These are phyloP conservation scores for Wasmannia auropunctata DNA, from an alignment of 1,140 invertebrate genomes.

Conservation along the genomic window DNA sequence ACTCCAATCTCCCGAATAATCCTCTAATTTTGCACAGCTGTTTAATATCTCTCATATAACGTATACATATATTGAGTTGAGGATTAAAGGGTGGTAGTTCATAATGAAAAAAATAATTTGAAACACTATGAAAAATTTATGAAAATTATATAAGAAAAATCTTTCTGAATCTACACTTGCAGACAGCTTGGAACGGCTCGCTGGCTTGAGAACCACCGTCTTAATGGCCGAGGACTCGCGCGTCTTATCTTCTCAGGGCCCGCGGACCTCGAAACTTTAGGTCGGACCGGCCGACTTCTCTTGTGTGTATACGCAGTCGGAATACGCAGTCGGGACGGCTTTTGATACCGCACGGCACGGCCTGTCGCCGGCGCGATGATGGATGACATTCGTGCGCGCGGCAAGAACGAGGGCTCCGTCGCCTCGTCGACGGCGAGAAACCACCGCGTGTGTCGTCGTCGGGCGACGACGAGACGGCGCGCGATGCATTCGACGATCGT, in stretches of 20 bases:
- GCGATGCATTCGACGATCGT: constrained; percentile 49
- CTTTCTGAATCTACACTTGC: not conserved
- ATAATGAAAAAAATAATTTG: not conserved
- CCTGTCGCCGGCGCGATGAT: constrained; percentile 58
- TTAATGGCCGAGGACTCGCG: not conserved
- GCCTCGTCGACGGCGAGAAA: constrained; percentile 33
- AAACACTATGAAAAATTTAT: not conserved
- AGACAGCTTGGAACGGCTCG: too few species aligned
- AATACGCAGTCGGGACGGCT: constrained; percentile 19
- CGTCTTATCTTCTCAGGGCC: constrained; percentile 11
- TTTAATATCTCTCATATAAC: not conserved
- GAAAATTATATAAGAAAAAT: not conserved
- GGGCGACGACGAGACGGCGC: constrained; percentile 29
- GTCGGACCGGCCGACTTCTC: not conserved
- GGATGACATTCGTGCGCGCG: constrained; percentile 29
- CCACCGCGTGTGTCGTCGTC: constrained; percentile 11
- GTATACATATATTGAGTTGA: not conserved
- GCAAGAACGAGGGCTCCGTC: not conserved
- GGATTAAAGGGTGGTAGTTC: not conserved
- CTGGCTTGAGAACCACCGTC: not conserved
- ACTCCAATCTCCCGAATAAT: not conserved
- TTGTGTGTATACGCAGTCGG: not conserved
- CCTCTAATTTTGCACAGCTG: not conserved
- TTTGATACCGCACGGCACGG: constrained; percentile 54
- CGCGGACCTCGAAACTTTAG: not conserved